A percentile compares a stretch with the other conserved stretches of the same genome.
Evolutionary conservation across 2,113 vertebrate genomes (phyloP).

Genomic region (Centropus bengalensis): DNA sequence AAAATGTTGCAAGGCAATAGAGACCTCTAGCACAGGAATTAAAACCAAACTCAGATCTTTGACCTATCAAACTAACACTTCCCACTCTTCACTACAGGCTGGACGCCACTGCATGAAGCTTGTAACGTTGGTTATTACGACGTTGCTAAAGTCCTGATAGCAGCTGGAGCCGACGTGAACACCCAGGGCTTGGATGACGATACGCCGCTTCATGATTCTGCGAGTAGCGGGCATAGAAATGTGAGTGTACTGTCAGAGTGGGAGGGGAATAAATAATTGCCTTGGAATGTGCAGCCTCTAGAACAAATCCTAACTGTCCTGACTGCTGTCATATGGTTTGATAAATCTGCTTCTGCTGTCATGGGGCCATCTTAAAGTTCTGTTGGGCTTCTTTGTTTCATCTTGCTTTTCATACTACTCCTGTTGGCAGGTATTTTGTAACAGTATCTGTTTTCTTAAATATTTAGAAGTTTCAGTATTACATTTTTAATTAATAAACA

Average conservation of each 20-base stretch:
- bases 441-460: not conserved
- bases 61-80: not conserved
- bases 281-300: not conserved
- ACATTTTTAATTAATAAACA: not conserved
- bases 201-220: slow-evolving; percentile 96
- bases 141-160: slow-evolving; percentile 95
- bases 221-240: slow-evolving; percentile 95
- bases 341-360: not conserved
- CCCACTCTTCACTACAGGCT: slow-evolving; percentile 76
- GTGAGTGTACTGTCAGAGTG: slow-evolving; percentile 73
- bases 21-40: not conserved
- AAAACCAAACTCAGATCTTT: not conserved
- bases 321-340: not conserved
- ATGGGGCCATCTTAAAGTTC: not conserved
- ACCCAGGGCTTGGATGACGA: slow-evolving; percentile 97
- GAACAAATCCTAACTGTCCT: not conserved
- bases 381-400: not conserved
- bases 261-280: not conserved
- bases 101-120: slow-evolving; percentile 98
- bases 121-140: slow-evolving; percentile 98
- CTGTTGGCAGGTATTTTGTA: not conserved
- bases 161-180: slow-evolving; percentile 96
- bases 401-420: not conserved
- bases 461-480: not conserved
- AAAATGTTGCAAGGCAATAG: not conserved